Percentiles rank a stretch among this genome's conserved stretches.
Evolutionary conservation across 2,113 vertebrate genomes (phyloP).

Genomic region (Nanorana parkeri): DNA sequence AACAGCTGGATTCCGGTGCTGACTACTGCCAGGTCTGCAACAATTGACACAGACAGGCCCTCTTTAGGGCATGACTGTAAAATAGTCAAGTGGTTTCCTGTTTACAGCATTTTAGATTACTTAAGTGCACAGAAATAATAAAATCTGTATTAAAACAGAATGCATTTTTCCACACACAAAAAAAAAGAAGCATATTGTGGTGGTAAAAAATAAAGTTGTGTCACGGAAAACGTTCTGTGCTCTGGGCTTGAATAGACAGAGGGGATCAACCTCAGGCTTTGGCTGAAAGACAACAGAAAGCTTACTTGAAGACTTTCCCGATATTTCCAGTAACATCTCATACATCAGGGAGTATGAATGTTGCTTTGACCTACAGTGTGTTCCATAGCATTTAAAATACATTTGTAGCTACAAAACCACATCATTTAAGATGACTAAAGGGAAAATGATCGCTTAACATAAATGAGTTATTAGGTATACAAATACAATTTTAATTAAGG

Average conservation of each 20-base stretch:
- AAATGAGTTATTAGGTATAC: no score
- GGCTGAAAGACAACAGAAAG: constrained; percentile 3
- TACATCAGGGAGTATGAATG: constrained; percentile 19
- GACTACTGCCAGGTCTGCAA: no score
- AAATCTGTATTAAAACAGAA: constrained; percentile 3
- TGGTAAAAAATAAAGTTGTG: constrained; percentile 25
- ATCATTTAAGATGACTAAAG: not conserved
- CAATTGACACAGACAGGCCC: no score
- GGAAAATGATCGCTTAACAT: no score
- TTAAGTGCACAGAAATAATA: not conserved
- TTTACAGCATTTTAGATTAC: not conserved
- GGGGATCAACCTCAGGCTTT: constrained; percentile 16
- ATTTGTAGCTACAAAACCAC: not conserved
- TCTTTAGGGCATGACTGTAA: no score
- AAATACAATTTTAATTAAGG: no score
- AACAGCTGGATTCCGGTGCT: no score
- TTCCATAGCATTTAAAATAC: not conserved
- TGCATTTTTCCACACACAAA: not conserved
- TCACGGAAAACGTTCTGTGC: constrained; percentile 20
- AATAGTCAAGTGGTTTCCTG: not conserved
- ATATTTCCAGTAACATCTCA: constrained; percentile 44
- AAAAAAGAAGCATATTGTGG: constrained; percentile 1
- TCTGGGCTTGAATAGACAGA: constrained; percentile 27
- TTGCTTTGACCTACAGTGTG: constrained; percentile 12
- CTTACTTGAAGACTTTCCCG: constrained; percentile 40